Percentiles rank a stretch among this genome's conserved stretches.
Evolutionary conservation across 2,888 invertebrate species (phyloP).

Genomic region (Quadroppia sp.): DNA sequence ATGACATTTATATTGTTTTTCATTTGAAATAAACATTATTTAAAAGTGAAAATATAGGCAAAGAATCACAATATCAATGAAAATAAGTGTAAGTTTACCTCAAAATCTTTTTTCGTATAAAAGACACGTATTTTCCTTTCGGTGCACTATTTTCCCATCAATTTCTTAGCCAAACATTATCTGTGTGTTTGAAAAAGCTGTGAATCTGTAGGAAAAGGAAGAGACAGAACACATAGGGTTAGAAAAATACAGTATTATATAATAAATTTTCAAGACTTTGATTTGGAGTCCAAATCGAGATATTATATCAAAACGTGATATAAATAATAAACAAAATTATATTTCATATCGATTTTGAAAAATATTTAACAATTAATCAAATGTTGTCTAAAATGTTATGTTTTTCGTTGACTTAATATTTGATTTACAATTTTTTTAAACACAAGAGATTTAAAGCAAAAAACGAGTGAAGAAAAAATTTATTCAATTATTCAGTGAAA

Average conservation of each 20-base stretch:
- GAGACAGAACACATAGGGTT: neutral
- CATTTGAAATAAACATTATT: neutral
- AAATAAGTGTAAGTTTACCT: slow-evolving; percentile 3
- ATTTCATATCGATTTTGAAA: neutral
- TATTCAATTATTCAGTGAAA: slow-evolving; percentile 21
- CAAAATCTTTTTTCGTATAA: neutral
- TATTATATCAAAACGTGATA: neutral
- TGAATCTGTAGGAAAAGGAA: neutral
- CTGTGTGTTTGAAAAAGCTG: neutral
- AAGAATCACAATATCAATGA: neutral
- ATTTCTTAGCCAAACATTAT: slow-evolving; percentile 5
- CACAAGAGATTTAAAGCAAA: neutral
- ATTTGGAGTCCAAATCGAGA: neutral
- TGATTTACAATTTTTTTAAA: neutral
- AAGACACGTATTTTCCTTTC: neutral
- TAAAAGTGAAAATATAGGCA: neutral
- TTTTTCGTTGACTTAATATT: neutral
- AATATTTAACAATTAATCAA: slow-evolving; percentile 6
- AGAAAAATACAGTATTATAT: neutral
- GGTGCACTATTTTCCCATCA: slow-evolving; percentile 16
- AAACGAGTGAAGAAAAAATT: neutral
- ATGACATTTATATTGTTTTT: neutral
- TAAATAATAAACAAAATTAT: neutral
- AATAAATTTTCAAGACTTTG: neutral
- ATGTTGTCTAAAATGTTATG: neutral